Evolutionary conservation across 1,140 invertebrate species (phyloP), one percentile per base, ranked within the genome.

Genomic region (Lepidurus couesii): DNA sequence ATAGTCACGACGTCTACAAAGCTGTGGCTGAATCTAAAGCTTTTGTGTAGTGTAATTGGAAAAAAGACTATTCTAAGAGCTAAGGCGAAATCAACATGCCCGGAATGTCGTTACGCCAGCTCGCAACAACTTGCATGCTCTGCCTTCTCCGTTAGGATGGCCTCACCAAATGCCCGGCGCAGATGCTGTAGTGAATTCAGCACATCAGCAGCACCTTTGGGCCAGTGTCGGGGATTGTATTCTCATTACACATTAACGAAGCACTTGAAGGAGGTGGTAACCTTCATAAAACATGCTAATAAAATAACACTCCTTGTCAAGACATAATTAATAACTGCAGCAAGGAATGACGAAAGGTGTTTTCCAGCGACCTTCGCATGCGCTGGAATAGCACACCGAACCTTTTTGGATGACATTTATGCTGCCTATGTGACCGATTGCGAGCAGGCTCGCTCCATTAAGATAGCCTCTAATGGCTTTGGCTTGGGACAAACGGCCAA

Each of bases 91-190:
- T 65, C 53, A 65, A 21, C 53, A 65, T 16, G n/a, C 53, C 53
- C 53, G 53, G 53, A 65, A 65, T 65, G 53, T 65, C 53, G n/a
- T 65, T 65, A 16, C 53, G 53, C 53, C 53, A 65, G 53, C 53
- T 65, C 21, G 53, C 13, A 65, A 65, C 53, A 65, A 65, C 53
- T 65, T 65, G 53, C 53, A 65, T 65, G 53, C 53, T 65, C 21
- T 65, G 3, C 53, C 53, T n/a, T 65, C 53, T 65, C 53, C 53
- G 53, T 65, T 65, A 65, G 53, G 53, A 65, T 65, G 53, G 53
- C 53, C 53, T 65, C 53, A 1, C 53, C 53, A 65, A 65, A 65
- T 21, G 53, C 9, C 53, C 53, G 21, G 53, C 21, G n/a, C 53
- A 65, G 53, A 21, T 21, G 53, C 53, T 21, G n/a, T n/a, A 34